phyloP scores from a whole-genome alignment of 2,888 invertebrate genomes.

The Acronicta psi region DNA sequence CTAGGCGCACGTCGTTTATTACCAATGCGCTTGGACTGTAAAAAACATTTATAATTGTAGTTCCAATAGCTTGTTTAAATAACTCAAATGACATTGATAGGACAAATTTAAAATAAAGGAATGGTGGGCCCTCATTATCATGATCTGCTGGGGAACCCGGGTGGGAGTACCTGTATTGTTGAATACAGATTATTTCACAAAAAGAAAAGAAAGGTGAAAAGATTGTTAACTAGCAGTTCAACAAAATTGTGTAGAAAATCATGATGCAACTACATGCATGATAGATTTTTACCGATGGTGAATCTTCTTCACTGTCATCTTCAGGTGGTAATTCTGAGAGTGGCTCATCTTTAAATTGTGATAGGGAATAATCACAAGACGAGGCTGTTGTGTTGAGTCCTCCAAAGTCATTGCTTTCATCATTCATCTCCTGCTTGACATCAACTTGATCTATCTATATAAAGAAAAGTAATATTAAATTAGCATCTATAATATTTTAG shows the following conservation, averaged over 20 bases:
- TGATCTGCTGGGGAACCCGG: no score
- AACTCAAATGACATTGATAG: no score
- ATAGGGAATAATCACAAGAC: constrained; percentile 92
- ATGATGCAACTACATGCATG: no score
- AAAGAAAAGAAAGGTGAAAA: no score
- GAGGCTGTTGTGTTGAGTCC: constrained; percentile 89
- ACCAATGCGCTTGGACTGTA: constrained; percentile 70
- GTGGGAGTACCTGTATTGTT: no score
- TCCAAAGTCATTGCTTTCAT: constrained; percentile 78
- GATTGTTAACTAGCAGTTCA: no score
- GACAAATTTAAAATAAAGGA: no score
- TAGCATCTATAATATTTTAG: no score
- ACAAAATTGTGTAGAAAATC: no score
- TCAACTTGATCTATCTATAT: constrained; percentile 76
- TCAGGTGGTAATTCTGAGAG: constrained; percentile 82
- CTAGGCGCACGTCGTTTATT: constrained; percentile 78
- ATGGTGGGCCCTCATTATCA: no score
- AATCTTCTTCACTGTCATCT: constrained; percentile 92
- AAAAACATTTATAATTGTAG: constrained; percentile 11
- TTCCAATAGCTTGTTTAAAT: background rate
- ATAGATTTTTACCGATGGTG: constrained; percentile 91
- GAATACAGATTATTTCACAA: no score
- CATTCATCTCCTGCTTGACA: constrained; percentile 83
- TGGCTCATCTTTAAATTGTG: constrained; percentile 91
- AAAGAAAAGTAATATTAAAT: constrained; percentile 3